Evolutionary conservation across 1,140 invertebrate genomes (phyloP).

Genomic region (Aphaenogaster ashmeadi): DNA sequence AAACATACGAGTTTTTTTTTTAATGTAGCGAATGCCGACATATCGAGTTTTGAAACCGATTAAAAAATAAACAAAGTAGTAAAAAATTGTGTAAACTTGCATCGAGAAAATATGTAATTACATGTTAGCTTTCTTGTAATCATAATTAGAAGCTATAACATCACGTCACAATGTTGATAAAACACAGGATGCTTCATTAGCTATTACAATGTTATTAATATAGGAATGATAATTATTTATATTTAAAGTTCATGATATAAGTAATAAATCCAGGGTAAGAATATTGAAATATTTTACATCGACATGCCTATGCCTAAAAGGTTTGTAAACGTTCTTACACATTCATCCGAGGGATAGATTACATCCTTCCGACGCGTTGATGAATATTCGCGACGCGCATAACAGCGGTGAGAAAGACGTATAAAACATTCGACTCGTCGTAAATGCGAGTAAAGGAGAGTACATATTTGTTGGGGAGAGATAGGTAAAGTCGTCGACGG

Average conservation of each 20-base stretch:
- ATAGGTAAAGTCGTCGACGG: conserved; percentile 28
- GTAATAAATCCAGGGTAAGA: not conserved
- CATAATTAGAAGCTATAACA: not conserved
- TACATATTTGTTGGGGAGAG: conserved; percentile 42
- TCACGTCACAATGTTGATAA: not conserved
- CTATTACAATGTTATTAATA: not conserved
- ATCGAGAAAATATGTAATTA: not conserved
- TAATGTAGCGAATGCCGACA: not conserved
- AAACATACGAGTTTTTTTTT: not conserved
- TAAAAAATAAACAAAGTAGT: not conserved
- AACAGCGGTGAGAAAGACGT: not conserved
- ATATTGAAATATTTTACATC: not conserved
- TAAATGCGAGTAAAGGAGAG: conserved; percentile 41
- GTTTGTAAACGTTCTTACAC: conserved; percentile 16
- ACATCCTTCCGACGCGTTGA: not conserved
- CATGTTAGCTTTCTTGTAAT: not conserved
- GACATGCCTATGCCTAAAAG: not conserved
- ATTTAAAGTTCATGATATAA: not conserved
- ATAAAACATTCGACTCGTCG: conserved; percentile 43
- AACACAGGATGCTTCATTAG: not conserved
- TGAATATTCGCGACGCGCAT: not conserved
- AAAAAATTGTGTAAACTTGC: not conserved
- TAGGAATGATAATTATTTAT: not conserved
- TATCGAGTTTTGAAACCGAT: not conserved
- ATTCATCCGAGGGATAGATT: not conserved